Evolutionary conservation across 2,113 vertebrate genomes (phyloP).

Genomic region (Oreochromis niloticus): DNA sequence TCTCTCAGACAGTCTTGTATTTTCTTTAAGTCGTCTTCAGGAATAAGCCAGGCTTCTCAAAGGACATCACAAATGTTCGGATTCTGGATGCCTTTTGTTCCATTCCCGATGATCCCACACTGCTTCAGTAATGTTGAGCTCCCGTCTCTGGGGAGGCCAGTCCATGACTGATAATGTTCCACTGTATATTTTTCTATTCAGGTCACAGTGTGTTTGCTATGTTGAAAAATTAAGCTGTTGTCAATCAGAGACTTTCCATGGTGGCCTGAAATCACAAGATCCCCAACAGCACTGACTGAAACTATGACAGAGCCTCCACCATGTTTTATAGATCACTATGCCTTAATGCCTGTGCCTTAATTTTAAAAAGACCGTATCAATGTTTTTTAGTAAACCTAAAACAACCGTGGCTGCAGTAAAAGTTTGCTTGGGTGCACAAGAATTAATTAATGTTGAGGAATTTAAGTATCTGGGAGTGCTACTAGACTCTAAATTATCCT

Average conservation of each 20-base stretch:
- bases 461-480: too few relatives aligned
- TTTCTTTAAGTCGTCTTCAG: not conserved
- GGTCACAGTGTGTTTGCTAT: not conserved
- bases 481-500: too few relatives aligned
- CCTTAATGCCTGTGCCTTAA: too few relatives aligned
- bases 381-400: too few relatives aligned
- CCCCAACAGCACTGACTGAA: not conserved
- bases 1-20: not conserved
- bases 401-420: too few relatives aligned
- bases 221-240: not conserved
- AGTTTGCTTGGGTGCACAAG: too few relatives aligned
- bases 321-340: not conserved
- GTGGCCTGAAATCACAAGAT: not conserved
- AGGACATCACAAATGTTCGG: not conserved
- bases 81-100: not conserved
- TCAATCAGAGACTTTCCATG: not conserved
- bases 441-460: too few relatives aligned
- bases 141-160: not conserved
- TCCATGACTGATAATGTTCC: not conserved
- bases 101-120: not conserved
- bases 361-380: too few relatives aligned
- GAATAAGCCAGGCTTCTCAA: not conserved
- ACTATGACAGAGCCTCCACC: not conserved
- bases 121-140: not conserved
- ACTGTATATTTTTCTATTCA: not conserved